Conservation (phyloP, 2,113 vertebrate genomes). For the Perca fluviatilis region DNA sequence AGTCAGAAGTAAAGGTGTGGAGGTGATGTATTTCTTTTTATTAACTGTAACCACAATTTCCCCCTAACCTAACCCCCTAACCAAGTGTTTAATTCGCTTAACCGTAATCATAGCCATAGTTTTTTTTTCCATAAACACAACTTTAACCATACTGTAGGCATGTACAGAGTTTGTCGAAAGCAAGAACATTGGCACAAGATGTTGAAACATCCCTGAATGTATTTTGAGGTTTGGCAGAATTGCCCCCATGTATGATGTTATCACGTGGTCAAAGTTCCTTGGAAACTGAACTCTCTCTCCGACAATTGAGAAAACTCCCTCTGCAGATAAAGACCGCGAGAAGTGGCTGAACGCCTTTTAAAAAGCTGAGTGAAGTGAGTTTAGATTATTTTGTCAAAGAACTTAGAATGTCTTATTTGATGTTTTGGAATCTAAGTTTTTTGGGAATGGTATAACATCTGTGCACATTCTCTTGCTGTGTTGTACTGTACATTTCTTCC, state of each 20-base stretch:
- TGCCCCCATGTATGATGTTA: not conserved
- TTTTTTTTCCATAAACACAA: not conserved
- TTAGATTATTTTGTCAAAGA: constrained; percentile 9
- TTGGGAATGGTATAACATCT: not conserved
- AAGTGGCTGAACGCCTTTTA: not conserved
- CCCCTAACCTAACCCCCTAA: not conserved
- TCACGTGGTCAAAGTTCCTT: not conserved
- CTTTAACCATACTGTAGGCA: not conserved
- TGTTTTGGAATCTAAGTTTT: not conserved
- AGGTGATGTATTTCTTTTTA: not conserved
- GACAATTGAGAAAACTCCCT: not conserved
- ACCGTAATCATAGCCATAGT: not conserved
- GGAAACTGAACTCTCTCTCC: not conserved
- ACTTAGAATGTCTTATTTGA: not conserved
- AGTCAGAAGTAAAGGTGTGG: not conserved
- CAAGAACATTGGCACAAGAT: not conserved
- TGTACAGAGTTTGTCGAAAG: not conserved
- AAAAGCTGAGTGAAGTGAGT: not conserved
- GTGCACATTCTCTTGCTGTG: constrained; percentile 5
- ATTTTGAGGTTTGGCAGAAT: not conserved
- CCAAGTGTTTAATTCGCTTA: not conserved
- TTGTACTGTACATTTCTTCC: constrained; percentile 44
- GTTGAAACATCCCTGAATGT: not conserved
- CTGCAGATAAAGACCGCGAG: not conserved
- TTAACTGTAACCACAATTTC: not conserved